phyloP scores from a whole-genome alignment of 2,888 invertebrate genomes.

The Ectemnius continuus region DNA sequence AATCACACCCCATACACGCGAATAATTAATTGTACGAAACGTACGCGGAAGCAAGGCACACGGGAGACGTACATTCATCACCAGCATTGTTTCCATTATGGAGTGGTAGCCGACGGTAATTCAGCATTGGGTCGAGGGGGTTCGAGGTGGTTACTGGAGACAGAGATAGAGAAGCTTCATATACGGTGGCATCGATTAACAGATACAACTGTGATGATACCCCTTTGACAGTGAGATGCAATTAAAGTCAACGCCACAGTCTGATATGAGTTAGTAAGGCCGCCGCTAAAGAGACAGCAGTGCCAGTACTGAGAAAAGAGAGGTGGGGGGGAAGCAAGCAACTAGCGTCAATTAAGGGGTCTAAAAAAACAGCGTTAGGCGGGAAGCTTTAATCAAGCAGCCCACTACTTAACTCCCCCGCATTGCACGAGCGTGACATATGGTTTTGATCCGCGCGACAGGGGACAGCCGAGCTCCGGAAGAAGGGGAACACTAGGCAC shows the following conservation, averaged over 20 bases:
- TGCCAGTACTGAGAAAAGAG: background rate
- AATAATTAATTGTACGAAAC: slow-evolving; percentile 55
- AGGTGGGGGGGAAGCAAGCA: background rate
- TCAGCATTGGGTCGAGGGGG: slow-evolving; percentile 22
- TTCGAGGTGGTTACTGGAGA: no score
- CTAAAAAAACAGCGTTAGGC: slow-evolving; percentile 11
- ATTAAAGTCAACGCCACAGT: background rate
- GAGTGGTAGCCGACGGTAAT: slow-evolving; percentile 34
- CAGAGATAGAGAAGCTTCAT: no score
- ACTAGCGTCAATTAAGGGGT: slow-evolving; percentile 2
- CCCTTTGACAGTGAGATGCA: background rate
- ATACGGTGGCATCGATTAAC: background rate
- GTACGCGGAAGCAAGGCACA: slow-evolving; percentile 28
- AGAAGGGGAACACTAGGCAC: background rate
- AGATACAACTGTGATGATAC: background rate
- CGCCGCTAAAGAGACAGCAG: background rate
- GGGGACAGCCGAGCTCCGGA: slow-evolving; percentile 29
- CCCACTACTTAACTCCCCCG: slow-evolving; percentile 34
- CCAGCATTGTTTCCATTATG: slow-evolving; percentile 53
- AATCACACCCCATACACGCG: slow-evolving; percentile 51
- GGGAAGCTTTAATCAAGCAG: slow-evolving; percentile 42
- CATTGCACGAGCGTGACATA: slow-evolving; percentile 33
- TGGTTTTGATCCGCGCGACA: slow-evolving; percentile 23
- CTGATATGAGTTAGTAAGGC: background rate
- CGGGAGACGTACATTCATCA: slow-evolving; percentile 58